A percentile compares a stretch with the other conserved stretches of the same genome.
Conservation (phyloP, 2,797 vertebrate genomes). For the Muscicapa comitata region DNA sequence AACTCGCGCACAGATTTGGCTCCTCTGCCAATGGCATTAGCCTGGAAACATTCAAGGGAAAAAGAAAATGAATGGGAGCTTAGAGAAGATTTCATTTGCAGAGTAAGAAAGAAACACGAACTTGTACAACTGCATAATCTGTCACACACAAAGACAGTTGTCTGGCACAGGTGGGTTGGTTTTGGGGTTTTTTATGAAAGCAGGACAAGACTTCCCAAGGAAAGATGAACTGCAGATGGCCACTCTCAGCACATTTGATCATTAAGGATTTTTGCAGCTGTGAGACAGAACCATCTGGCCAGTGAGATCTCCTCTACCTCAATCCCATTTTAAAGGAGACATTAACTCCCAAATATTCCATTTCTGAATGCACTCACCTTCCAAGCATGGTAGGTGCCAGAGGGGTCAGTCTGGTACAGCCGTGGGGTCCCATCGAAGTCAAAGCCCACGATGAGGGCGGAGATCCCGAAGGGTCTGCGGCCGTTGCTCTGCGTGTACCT, state of each 20-base stretch:
- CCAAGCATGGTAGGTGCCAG: constrained; percentile 87
- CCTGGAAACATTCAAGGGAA: constrained; percentile 53
- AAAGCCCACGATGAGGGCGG: constrained; percentile 84
- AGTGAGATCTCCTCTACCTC: not conserved
- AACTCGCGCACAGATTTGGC: constrained; percentile 86
- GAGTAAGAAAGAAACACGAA: not conserved
- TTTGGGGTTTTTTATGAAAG: not conserved
- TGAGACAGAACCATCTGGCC: not conserved
- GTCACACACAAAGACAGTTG: not conserved
- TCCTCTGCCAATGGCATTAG: constrained; percentile 85
- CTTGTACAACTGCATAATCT: not conserved
- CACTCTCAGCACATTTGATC: not conserved
- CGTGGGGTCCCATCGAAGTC: constrained; percentile 84
- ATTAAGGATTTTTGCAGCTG: not conserved
- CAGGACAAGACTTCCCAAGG: not conserved
- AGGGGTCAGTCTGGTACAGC: constrained; percentile 87
- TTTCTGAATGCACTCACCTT: constrained; percentile 72
- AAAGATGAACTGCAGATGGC: not conserved
- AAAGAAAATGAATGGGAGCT: not conserved
- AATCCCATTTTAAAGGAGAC: not conserved
- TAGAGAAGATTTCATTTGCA: not conserved
- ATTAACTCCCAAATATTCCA: not conserved
- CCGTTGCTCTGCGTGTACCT: constrained; percentile 87
- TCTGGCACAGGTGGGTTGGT: not conserved
- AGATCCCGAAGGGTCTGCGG: constrained; percentile 86